Conservation (phyloP, 2,797 vertebrate species). For the Nyctalus aviator region DNA sequence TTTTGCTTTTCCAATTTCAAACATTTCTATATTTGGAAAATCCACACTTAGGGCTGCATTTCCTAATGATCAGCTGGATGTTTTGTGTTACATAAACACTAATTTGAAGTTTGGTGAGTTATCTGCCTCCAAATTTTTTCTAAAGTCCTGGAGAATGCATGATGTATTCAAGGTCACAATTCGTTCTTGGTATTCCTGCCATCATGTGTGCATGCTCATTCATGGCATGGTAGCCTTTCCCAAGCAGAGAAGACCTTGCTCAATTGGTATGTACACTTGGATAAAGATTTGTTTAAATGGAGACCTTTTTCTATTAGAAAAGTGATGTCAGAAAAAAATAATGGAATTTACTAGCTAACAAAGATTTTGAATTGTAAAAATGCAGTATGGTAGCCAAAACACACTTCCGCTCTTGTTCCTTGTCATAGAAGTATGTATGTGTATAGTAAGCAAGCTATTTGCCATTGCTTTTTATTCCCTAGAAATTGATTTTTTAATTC, state of each 20-base stretch:
- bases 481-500: constrained; percentile 61
- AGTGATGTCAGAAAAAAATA: background rate
- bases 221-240: background rate
- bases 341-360: constrained; percentile 49
- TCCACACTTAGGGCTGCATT: background rate
- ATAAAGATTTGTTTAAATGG: constrained; percentile 1
- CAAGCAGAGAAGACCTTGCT: background rate
- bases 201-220: constrained; percentile 38
- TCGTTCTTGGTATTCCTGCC: constrained; percentile 45
- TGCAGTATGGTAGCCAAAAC: constrained; percentile 59
- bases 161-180: constrained; percentile 35
- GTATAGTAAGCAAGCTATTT: constrained; percentile 68
- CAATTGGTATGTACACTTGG: background rate
- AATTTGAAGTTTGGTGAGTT: constrained; percentile 29
- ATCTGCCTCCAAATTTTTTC: background rate
- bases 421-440: constrained; percentile 51
- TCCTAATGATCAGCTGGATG: background rate
- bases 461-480: constrained; percentile 53
- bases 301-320: constrained; percentile 31
- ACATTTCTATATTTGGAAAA: constrained; percentile 56
- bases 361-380: constrained; percentile 61
- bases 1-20: constrained; percentile 32
- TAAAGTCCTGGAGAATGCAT: constrained; percentile 17
- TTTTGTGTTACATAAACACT: constrained; percentile 25
- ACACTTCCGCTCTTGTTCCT: constrained; percentile 52